These are phyloP conservation scores for Sipunculus nudus DNA, from an alignment of 2,888 invertebrate genomes.

Conservation along the genomic window DNA sequence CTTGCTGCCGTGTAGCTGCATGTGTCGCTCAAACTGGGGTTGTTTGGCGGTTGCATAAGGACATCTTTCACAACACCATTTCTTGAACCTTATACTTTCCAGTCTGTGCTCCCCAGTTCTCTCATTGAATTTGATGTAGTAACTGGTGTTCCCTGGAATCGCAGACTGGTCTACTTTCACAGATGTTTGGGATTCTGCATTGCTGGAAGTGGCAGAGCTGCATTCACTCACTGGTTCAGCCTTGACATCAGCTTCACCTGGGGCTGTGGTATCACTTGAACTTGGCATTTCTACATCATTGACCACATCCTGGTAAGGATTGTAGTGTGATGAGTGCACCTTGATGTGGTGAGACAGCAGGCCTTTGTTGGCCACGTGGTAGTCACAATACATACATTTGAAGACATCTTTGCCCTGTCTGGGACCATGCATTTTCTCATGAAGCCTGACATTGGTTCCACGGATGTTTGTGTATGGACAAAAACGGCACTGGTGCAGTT, in stretches of 20 bases:
- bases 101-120: constrained; percentile 73
- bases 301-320: constrained; percentile 38
- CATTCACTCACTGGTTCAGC: too few relatives aligned
- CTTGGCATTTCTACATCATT: constrained; percentile 55
- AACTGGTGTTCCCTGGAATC: constrained; percentile 20
- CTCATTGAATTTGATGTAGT: constrained; percentile 37
- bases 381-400: constrained; percentile 82
- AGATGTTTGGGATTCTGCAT: too few relatives aligned
- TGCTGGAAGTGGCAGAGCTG: too few relatives aligned
- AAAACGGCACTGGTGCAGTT: constrained; percentile 85
- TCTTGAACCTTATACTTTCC: constrained; percentile 78
- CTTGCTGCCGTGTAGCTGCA: constrained; percentile 83
- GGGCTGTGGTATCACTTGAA: too few relatives aligned
- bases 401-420: constrained; percentile 56
- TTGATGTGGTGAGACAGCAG: constrained; percentile 74
- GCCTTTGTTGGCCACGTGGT: constrained; percentile 78
- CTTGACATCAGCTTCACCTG: too few relatives aligned
- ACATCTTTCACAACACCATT: constrained; percentile 72
- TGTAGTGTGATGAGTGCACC: constrained; percentile 70
- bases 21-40: constrained; percentile 84
- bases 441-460: constrained; percentile 81
- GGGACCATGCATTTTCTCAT: constrained; percentile 81
- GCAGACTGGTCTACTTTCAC: background rate
- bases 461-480: constrained; percentile 87
- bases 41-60: constrained; percentile 88